Conservation (phyloP, 2,888 invertebrate species). For the Macrosoma leucophasiata region DNA sequence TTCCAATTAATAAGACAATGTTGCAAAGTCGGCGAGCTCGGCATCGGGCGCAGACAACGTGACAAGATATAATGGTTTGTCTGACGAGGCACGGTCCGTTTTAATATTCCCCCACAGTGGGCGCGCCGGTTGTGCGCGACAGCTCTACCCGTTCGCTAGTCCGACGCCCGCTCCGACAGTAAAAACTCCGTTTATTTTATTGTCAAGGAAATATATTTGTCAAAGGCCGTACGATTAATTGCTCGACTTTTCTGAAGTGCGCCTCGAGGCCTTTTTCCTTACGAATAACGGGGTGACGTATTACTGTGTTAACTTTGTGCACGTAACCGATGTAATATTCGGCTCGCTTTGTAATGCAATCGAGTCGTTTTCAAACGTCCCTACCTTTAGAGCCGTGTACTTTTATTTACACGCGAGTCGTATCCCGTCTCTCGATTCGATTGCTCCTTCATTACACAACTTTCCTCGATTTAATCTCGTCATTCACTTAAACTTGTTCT, state of each 20-base stretch:
- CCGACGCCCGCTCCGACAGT: conserved; percentile 46
- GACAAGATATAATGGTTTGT: conserved; percentile 51
- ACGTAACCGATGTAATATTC: too few relatives aligned
- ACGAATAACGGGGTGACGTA: conserved; percentile 24
- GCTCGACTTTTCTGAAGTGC: conserved; percentile 48
- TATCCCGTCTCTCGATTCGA: conserved; percentile 16
- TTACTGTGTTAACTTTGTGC: conserved; percentile 24
- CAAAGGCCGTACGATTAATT: conserved; percentile 64
- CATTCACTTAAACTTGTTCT: conserved; percentile 20
- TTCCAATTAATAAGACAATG: too few relatives aligned
- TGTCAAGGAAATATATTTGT: conserved; percentile 70
- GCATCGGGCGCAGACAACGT: conserved; percentile 35
- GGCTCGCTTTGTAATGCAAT: conserved; percentile 12
- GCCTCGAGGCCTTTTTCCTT: conserved; percentile 38
- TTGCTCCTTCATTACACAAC: conserved; percentile 23
- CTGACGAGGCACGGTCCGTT: conserved; percentile 45
- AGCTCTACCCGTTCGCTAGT: conserved; percentile 59
- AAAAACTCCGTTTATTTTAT: conserved; percentile 69
- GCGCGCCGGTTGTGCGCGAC: conserved; percentile 62
- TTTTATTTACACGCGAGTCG: conserved; percentile 16
- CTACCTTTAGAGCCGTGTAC: too few relatives aligned
- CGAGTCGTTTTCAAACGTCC: too few relatives aligned
- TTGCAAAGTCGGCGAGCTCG: too few relatives aligned
- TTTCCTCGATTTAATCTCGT: conserved; percentile 27
- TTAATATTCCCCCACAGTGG: conserved; percentile 67